A percentile compares a stretch with the other conserved stretches of the same genome.
These are phyloP conservation scores for Ochotona princeps DNA, from an alignment of 2,113 vertebrate species.

Conservation along the genomic window DNA sequence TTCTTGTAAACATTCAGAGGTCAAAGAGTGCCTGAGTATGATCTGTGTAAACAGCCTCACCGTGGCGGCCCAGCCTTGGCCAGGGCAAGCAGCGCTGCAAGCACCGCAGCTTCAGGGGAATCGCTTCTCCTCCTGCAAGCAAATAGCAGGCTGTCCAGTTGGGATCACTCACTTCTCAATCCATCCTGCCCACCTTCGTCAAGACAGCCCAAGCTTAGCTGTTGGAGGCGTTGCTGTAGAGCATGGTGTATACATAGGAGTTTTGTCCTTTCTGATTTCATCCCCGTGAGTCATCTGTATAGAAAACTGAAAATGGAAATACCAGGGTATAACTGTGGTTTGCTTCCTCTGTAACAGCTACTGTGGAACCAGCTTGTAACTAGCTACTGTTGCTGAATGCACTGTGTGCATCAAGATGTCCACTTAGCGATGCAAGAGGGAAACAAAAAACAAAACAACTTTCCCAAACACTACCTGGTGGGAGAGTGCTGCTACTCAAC, in stretches of 20 bases:
- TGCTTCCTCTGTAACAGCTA: not conserved
- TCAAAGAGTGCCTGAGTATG: accelerated
- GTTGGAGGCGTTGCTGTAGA: accelerated
- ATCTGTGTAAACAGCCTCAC: not conserved
- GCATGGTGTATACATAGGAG: accelerated
- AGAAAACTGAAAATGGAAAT: not conserved
- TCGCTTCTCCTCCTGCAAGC: not conserved
- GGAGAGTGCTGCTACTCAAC: not conserved
- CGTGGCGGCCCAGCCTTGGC: not conserved
- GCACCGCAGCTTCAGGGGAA: not conserved
- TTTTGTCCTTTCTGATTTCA: not conserved
- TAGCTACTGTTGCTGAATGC: not conserved
- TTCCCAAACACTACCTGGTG: too few relatives aligned
- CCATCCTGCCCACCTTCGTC: not conserved
- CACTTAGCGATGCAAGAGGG: too few relatives aligned
- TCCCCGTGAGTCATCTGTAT: not conserved
- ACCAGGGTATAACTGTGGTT: not conserved
- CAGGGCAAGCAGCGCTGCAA: not conserved
- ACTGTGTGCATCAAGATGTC: not conserved
- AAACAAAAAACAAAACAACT: not conserved
- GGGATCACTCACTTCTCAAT: not conserved
- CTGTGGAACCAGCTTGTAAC: not conserved
- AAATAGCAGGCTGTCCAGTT: not conserved
- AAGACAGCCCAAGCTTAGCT: not conserved
- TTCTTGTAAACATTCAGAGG: slow-evolving; percentile 43